Conservation (phyloP, 2,888 invertebrate species). For the Hirtodrosophila trivittata region DNA sequence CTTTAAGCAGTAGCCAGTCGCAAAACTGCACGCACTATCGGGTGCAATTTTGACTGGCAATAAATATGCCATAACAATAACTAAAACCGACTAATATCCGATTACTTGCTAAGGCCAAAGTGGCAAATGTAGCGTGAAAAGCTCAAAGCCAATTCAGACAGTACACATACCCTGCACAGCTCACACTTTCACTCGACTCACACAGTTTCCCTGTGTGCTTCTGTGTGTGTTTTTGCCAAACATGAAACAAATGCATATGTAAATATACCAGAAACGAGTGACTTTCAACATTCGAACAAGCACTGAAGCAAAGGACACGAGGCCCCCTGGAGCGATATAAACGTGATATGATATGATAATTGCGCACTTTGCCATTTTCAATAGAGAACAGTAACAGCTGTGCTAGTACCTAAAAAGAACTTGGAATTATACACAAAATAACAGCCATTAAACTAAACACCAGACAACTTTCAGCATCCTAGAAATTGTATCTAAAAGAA, state of each 20-base stretch:
- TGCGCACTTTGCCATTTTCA: too few relatives aligned
- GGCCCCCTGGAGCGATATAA: too few relatives aligned
- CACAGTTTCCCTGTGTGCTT: constrained; percentile 1
- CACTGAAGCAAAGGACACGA: constrained; percentile 8
- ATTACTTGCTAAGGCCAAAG: constrained; percentile 56
- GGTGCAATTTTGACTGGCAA: constrained; percentile 62
- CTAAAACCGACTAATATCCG: constrained; percentile 70
- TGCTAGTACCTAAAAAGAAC: too few relatives aligned
- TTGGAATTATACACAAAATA: too few relatives aligned
- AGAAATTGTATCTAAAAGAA: too few relatives aligned
- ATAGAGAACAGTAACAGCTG: too few relatives aligned
- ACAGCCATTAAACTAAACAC: too few relatives aligned
- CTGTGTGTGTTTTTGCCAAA: constrained; percentile 34
- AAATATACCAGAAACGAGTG: constrained; percentile 78
- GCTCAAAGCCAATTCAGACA: constrained; percentile 58
- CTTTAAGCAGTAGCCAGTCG: constrained; percentile 45
- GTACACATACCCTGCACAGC: constrained; percentile 4
- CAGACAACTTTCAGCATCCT: too few relatives aligned
- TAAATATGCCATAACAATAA: constrained; percentile 79
- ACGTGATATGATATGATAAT: too few relatives aligned
- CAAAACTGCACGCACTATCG: constrained; percentile 41
- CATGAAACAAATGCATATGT: constrained; percentile 80
- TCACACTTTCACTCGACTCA: not conserved
- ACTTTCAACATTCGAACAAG: constrained; percentile 79
- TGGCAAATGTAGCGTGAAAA: constrained; percentile 67